These are phyloP conservation scores for Dipodomys ordii DNA, from an alignment of 2,113 vertebrate species.

Conservation along the genomic window DNA sequence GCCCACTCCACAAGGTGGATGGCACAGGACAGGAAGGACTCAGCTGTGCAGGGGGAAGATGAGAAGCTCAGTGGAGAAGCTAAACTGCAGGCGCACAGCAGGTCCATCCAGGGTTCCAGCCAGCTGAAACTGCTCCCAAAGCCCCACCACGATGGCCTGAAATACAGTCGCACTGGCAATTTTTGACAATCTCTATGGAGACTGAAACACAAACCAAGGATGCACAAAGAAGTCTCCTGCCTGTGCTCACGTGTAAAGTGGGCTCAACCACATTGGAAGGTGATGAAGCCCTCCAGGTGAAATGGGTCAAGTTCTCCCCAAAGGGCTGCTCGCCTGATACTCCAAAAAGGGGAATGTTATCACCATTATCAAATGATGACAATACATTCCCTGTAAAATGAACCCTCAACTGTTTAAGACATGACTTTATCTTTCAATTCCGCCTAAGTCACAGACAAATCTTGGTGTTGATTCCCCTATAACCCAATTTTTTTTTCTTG, in stretches of 20 bases:
- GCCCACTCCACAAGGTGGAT: not conserved
- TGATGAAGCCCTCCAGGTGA: not conserved
- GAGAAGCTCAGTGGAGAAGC: not conserved
- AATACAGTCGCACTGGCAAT: too few relatives aligned
- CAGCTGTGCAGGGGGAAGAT: too few relatives aligned
- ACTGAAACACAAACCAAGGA: too few relatives aligned
- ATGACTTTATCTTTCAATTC: not conserved
- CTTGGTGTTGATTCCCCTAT: not conserved
- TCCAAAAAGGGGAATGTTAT: not conserved
- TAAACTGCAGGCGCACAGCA: not conserved
- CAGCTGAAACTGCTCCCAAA: too few relatives aligned
- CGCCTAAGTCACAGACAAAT: not conserved
- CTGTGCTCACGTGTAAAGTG: accelerated
- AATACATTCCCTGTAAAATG: not conserved
- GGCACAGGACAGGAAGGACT: not conserved
- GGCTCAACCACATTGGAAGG: not conserved
- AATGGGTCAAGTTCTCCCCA: not conserved
- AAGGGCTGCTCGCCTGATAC: not conserved
- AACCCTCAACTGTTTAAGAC: not conserved
- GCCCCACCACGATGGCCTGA: too few relatives aligned
- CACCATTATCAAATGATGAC: not conserved
- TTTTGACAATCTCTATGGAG: too few relatives aligned
- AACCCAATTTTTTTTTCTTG: too few relatives aligned
- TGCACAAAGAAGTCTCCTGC: not conserved
- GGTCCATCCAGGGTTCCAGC: too few relatives aligned